Conservation (phyloP, 2,888 invertebrate genomes). For the Malthinus seriepunctatus region DNA sequence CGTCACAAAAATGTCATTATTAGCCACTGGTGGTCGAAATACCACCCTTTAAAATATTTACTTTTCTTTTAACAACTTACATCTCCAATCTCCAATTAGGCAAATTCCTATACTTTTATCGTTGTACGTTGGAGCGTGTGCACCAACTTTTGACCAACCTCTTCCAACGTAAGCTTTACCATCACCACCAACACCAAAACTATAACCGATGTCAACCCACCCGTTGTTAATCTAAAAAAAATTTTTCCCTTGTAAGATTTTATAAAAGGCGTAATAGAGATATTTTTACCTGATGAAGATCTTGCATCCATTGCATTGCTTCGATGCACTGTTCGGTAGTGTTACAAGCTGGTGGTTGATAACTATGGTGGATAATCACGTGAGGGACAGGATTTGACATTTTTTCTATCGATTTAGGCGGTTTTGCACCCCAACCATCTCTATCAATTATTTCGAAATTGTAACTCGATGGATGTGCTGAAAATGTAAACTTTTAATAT, state of each 20-base stretch:
- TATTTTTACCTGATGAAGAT: conserved; percentile 59
- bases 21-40: no score
- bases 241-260: background rate
- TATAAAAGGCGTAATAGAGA: background rate
- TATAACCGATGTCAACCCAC: conserved; percentile 75
- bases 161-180: conserved; percentile 72
- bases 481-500: no score
- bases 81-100: conserved; percentile 72
- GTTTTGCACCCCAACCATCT: conserved; percentile 63
- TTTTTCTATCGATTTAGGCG: conserved; percentile 53
- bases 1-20: no score
- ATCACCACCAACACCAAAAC: conserved; percentile 75
- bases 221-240: conserved; percentile 48
- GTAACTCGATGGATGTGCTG: conserved; percentile 17
- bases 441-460: conserved; percentile 52
- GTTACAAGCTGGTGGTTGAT: conserved; percentile 64
- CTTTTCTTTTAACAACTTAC: conserved; percentile 54
- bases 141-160: conserved; percentile 70
- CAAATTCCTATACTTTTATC: conserved; percentile 70
- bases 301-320: conserved; percentile 70
- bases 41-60: no score
- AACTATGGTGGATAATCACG: conserved; percentile 75
- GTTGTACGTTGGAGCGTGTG: conserved; percentile 73
- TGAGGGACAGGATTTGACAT: conserved; percentile 65
- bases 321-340: conserved; percentile 57